Evolutionary conservation across 2,888 invertebrate genomes (phyloP).

Genomic region (Nephrotoma flavescens): DNA sequence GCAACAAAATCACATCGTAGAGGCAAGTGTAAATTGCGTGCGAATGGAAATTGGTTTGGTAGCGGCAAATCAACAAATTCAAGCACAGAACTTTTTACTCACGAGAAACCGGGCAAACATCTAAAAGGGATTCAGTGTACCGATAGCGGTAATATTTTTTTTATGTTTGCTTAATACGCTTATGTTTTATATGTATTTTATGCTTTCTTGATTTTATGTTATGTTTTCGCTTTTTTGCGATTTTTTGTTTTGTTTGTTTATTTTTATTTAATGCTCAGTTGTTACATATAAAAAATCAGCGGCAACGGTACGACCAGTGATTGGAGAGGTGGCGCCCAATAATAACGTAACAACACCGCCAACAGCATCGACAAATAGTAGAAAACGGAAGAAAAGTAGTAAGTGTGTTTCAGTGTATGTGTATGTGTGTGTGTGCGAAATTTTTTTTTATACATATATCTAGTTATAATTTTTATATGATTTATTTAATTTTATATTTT

Average conservation of each 20-base stretch:
- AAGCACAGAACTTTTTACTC: conserved; percentile 1
- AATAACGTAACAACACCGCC: not conserved
- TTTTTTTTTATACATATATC: not conserved
- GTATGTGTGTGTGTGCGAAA: not conserved
- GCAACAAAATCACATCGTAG: not conserved
- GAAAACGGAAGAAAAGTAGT: not conserved
- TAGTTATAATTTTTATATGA: not conserved
- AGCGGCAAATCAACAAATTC: conserved; percentile 10
- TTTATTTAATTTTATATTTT: not conserved
- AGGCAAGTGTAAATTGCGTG: not conserved
- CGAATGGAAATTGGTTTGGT: conserved; percentile 10
- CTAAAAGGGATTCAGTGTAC: conserved; percentile 8
- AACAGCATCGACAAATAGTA: not conserved
- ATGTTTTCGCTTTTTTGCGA: conserved; percentile 22
- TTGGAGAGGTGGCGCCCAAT: not conserved
- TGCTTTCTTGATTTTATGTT: conserved; percentile 7
- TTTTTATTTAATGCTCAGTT: conserved; percentile 34
- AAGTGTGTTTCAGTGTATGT: not conserved
- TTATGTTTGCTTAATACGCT: too few relatives aligned
- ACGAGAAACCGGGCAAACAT: not conserved
- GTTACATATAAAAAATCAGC: conserved; percentile 73
- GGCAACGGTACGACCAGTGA: conserved; percentile 15
- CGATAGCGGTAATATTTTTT: conserved; percentile 8
- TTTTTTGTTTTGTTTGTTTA: conserved; percentile 6
- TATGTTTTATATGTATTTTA: not conserved